Conservation (phyloP, 64 coral and sea anemone genomes). For the Porites australiensis region DNA sequence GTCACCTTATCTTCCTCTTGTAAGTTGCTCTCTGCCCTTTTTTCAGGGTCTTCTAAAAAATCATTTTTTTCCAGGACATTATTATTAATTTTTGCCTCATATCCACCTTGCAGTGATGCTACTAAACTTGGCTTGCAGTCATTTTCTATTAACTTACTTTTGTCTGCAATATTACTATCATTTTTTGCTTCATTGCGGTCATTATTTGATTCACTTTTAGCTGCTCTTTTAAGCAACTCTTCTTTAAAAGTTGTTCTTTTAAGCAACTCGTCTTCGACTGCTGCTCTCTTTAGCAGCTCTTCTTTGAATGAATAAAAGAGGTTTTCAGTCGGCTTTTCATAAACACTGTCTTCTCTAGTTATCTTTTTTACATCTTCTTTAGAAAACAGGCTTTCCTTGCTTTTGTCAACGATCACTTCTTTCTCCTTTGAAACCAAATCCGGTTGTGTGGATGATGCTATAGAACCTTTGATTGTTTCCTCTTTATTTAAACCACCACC, state of each 20-base stretch:
- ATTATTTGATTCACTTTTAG: neutral
- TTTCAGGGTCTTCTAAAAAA: neutral
- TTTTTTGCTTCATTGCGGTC: neutral
- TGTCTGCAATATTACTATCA: neutral
- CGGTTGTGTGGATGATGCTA: neutral
- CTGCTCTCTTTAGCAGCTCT: slow-evolving; percentile 26
- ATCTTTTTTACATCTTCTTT: neutral
- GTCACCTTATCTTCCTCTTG: neutral
- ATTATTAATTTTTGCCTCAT: neutral
- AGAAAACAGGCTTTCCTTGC: neutral
- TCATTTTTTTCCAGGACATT: neutral
- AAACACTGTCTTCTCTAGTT: neutral
- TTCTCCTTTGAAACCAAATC: slow-evolving; percentile 16
- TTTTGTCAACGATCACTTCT: neutral
- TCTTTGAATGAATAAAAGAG: slow-evolving; percentile 46
- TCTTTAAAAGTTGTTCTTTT: slow-evolving; percentile 11
- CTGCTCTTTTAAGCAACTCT: slow-evolving; percentile 27
- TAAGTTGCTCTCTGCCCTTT: neutral
- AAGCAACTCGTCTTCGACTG: too few relatives aligned
- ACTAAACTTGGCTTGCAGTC: neutral
- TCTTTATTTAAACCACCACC: neutral
- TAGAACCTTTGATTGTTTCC: neutral
- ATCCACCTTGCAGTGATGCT: neutral
- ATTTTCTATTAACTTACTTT: neutral
- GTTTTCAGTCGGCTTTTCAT: slow-evolving; percentile 2